Base-by-base conservation (phyloP, 2,113 vertebrate genomes). In the Petrocephalus zakoni region DNA sequence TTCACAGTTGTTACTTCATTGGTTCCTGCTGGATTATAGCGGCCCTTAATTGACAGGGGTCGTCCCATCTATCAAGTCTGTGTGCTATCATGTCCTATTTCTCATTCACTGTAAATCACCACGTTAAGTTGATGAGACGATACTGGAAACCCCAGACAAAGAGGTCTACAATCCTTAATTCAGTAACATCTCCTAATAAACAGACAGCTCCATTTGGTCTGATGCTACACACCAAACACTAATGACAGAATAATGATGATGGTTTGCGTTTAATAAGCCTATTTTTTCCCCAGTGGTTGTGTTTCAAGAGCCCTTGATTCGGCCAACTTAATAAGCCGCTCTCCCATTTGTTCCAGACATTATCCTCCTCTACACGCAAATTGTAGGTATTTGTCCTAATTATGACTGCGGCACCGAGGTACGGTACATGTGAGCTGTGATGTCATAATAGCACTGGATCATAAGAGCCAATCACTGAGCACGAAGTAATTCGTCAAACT, bases 361-460 rank as follows among this genome's bases (percentile, higher is more conserved):
- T 61, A 56, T 37, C 68, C 46, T 34, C 42, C 78, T 47, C 56
- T 53, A n/a, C 19, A 72, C 58, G 25, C 37, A 58, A 88, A 90
- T 83, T 83, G 89, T 68, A 88, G 68, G 64, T 72, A 86, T 88
- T 90, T 89, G 86, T 89, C 82, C 25, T 47, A 83, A 84, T 87
- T 53, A 84, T 37, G n/a, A 58, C 34, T 22, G 46, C n/a, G 10
- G 19, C 51, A 15, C 49, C 17, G 11, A 72, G 13, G 61, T 37
- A 21, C 42, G 55, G 90, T 84, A 78, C 78, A 84, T 22, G 21
- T 37, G 87, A 25, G 37, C 53, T 42, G 52, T 84, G 13, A 88
- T 84, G 37, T 47, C 8, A 58, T 88, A 83, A 42, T 17, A 11
- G 88, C 75, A 46, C 29, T 46, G 17, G 22, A 52, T 10, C n/a